phyloP scores from a whole-genome alignment of 2,113 vertebrate genomes.

The Ammodytes dubius region DNA sequence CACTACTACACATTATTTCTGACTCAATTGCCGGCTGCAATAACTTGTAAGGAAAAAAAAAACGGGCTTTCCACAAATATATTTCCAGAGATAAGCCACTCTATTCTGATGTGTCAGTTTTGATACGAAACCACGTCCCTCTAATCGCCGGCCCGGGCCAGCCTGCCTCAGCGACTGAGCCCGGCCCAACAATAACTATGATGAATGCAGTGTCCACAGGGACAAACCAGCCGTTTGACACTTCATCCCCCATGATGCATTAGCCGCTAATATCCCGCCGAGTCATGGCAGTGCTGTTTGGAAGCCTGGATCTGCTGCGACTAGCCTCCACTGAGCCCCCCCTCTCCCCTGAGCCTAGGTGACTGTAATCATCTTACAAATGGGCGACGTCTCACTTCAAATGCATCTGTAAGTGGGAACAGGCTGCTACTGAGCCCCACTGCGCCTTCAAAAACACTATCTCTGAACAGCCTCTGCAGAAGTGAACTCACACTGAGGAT shows the following conservation, averaged over 20 bases:
- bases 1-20: not conserved
- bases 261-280: conserved; percentile 59
- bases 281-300: conserved; percentile 50
- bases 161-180: conserved; percentile 46
- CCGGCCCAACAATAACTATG: conserved; percentile 73
- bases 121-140: conserved; percentile 45
- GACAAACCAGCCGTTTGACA: conserved; percentile 78
- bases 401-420: conserved; percentile 46
- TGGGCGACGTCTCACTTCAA: conserved; percentile 41
- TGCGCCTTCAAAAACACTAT: conserved; percentile 28
- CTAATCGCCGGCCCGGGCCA: conserved; percentile 31
- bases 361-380: conserved; percentile 58
- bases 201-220: conserved; percentile 78
- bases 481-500: not conserved
- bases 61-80: conserved; percentile 30
- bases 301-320: conserved; percentile 46
- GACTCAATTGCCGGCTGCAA: conserved; percentile 18
- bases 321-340: conserved; percentile 34
- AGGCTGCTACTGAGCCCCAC: conserved; percentile 15
- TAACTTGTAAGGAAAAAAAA: conserved; percentile 18
- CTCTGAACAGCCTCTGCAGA: conserved; percentile 22
- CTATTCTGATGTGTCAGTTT: conserved; percentile 52
- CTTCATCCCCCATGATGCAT: conserved; percentile 73
- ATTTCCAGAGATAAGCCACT: conserved; percentile 47
- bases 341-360: conserved; percentile 39